Base-by-base conservation (phyloP, 2,113 vertebrate genomes). In the Podarcis cretensis region DNA sequence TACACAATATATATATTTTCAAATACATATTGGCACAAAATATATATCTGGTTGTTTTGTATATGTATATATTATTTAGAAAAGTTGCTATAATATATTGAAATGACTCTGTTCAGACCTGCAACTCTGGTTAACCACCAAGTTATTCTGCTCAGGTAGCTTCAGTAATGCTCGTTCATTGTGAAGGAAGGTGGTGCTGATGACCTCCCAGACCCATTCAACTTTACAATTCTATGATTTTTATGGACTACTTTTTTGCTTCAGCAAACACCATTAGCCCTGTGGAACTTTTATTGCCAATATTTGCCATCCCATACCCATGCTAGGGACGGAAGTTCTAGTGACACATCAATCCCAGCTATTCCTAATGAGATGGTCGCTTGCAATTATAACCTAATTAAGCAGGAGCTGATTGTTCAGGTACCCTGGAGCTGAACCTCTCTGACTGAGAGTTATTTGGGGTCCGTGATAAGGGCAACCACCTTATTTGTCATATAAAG, bases 351-450 rank as follows among this genome's bases (percentile, higher is more conserved):
- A 93, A 92, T 95, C 93, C 25, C 73, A 93, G 78, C 3, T 92
- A 86, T 95, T 91, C 91, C 85, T 93, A 95, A 95, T 92, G 79
- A 95, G 84, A 89, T 14, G 95, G 40, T 93, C 92, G 94, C 35
- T 92, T 87, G 87, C 91, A 95, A 95, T 95, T 95, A 93, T 85
- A 93, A 93, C 65, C 74, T 92, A 95, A 96, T 94, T 92, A 93
- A 94, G 57, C 69, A 93, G 2, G 27, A 91, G 91, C 87, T 94
- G 79, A 93, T 90, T 94, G 48, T 57, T 18, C 57, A 91, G 40
- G 16, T 94, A 92, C 63, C 20, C 57, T 91, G 27, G 32, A 93
- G 80, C 69, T 87, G 85, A 96, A 89, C 3, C 18, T 71, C 74
- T 86, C 20, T 40, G 9, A 76, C 20, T 83, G 59, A 94, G 90